Evolutionary conservation across 2,888 invertebrate species (phyloP).

Genomic region (Pseudeuparius sepicola): DNA sequence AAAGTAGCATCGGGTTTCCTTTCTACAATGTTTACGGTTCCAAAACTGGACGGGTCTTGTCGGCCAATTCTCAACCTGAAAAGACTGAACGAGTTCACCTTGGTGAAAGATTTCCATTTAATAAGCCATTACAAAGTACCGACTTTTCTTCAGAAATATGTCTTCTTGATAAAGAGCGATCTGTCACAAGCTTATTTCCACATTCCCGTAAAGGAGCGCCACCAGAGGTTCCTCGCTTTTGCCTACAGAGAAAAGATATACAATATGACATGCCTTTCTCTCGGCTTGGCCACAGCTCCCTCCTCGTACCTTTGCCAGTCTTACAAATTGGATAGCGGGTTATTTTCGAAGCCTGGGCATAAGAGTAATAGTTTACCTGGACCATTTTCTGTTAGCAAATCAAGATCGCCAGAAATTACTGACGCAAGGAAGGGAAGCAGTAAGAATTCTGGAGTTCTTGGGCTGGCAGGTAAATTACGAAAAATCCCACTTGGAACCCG

Average conservation of each 20-base stretch:
- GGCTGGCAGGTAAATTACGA: conserved; percentile 13
- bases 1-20: conserved; percentile 3
- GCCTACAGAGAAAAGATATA: conserved; percentile 14
- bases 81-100: conserved; percentile 16
- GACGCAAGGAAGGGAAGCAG: conserved; percentile 9
- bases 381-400: conserved; percentile 22
- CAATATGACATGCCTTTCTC: conserved; percentile 20
- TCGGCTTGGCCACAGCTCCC: conserved; percentile 16
- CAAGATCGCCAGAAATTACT: conserved; percentile 11
- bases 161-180: conserved; percentile 21
- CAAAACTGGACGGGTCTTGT: conserved; percentile 13
- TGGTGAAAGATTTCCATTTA: conserved; percentile 18
- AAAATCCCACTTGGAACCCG: conserved; percentile 13
- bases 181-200: conserved; percentile 23
- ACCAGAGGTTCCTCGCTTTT: conserved; percentile 18
- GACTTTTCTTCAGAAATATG: conserved; percentile 18
- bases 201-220: conserved; percentile 17
- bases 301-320: conserved; percentile 6
- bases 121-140: conserved; percentile 20
- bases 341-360: conserved; percentile 18
- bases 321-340: conserved; percentile 7
- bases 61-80: conserved; percentile 18
- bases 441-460: conserved; percentile 8
- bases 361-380: conserved; percentile 25
- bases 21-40: conserved; percentile 17